Evolutionary conservation across 2,888 invertebrate species (phyloP).

Genomic region (Tiliacea citrago): DNA sequence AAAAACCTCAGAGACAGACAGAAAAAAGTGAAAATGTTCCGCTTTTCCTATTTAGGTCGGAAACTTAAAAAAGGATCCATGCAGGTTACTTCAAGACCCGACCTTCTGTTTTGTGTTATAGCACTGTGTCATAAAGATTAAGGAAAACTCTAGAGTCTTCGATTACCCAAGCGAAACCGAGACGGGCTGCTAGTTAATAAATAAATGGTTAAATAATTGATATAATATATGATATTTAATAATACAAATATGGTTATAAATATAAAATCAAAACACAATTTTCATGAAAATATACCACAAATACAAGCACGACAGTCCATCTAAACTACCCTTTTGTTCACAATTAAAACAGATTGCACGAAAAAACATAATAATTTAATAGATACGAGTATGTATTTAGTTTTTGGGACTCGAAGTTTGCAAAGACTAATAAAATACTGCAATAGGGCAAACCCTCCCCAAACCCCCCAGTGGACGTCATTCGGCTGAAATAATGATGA

Average conservation of each 20-base stretch:
- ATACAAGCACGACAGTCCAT: background rate
- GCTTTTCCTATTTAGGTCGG: too few species aligned
- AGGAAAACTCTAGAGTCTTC: too few species aligned
- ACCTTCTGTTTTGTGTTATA: too few species aligned
- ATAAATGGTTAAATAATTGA: slow-evolving; percentile 2
- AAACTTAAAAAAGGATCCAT: too few species aligned
- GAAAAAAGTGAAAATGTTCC: too few species aligned
- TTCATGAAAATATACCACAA: slow-evolving; percentile 18
- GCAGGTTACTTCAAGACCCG: too few species aligned
- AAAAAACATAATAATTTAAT: background rate
- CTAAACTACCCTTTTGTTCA: background rate
- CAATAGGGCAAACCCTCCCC: too few species aligned
- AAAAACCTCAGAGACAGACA: too few species aligned
- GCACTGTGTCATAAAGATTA: too few species aligned
- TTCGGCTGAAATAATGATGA: too few species aligned
- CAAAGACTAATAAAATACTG: background rate
- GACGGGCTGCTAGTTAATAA: background rate
- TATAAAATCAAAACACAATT: slow-evolving; percentile 18
- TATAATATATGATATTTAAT: slow-evolving; percentile 14
- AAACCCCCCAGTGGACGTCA: too few species aligned
- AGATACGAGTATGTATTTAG: background rate
- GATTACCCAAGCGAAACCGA: background rate
- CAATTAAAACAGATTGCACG: background rate
- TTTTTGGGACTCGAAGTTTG: background rate
- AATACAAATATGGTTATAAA: slow-evolving; percentile 8